These are phyloP conservation scores for Drosophila lini DNA, from an alignment of 1,140 invertebrate species.

Conservation along the genomic window DNA sequence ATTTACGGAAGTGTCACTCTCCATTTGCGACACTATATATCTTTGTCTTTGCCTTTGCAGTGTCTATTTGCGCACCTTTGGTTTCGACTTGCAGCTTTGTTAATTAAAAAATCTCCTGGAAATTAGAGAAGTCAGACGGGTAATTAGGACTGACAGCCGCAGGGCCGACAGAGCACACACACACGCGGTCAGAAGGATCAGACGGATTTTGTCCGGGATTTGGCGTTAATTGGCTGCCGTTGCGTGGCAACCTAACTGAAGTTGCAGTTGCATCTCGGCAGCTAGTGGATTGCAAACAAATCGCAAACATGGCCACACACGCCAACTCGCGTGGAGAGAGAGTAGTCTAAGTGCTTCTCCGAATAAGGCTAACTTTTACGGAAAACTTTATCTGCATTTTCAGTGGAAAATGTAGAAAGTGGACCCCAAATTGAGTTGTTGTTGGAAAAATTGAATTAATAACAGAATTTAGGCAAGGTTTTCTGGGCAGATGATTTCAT, in stretches of 20 bases:
- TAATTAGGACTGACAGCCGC: slow-evolving; percentile 65
- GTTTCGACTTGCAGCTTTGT: slow-evolving; percentile 35
- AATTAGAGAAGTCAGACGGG: slow-evolving; percentile 52
- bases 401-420: slow-evolving; percentile 7
- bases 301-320: slow-evolving; percentile 6
- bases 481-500: slow-evolving; percentile 41
- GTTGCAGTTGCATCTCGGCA: slow-evolving; percentile 19
- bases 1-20: slow-evolving; percentile 29
- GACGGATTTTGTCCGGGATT: slow-evolving; percentile 43
- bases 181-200: slow-evolving; percentile 2
- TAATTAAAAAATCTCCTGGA: slow-evolving; percentile 62
- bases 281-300: slow-evolving; percentile 45
- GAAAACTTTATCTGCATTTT: slow-evolving; percentile 28
- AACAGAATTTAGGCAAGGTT: slow-evolving; percentile 15
- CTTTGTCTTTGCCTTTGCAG: slow-evolving; percentile 5
- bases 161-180: slow-evolving; percentile 23
- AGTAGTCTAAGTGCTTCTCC: not conserved
- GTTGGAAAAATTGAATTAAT: slow-evolving; percentile 37
- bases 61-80: slow-evolving; percentile 32
- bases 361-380: slow-evolving; percentile 8
- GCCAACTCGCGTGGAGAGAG: slow-evolving; percentile 7
- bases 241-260: slow-evolving; percentile 36
- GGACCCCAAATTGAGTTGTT: slow-evolving; percentile 27
- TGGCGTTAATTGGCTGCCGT: slow-evolving; percentile 65
- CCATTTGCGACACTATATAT: slow-evolving; percentile 23